Evolutionary conservation across 2,113 vertebrate genomes (phyloP).

Genomic region (Plecotus auritus): DNA sequence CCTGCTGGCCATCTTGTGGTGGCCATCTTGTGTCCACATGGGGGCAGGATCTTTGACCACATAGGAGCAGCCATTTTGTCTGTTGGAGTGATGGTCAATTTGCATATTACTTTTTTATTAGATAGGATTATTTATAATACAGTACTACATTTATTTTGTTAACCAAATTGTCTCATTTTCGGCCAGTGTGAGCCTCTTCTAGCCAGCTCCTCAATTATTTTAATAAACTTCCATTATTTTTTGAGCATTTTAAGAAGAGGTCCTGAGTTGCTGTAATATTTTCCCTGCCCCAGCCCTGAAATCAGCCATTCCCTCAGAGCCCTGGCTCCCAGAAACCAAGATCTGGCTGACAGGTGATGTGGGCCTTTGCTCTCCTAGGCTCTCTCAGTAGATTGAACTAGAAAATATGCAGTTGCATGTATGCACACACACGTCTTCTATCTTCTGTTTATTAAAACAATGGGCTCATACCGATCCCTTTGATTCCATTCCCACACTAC

Average conservation of each 20-base stretch:
- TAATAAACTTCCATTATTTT: not conserved
- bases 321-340: not conserved
- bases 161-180: not conserved
- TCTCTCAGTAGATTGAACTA: not conserved
- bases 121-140: not conserved
- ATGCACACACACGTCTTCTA: not conserved
- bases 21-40: no score
- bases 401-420: not conserved
- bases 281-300: not conserved
- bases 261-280: not conserved
- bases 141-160: not conserved
- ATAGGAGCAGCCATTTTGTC: no score
- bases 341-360: not conserved
- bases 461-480: not conserved
- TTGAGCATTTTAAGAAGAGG: not conserved
- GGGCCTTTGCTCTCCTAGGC: not conserved
- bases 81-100: no score
- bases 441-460: not conserved
- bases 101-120: no score
- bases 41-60: no score
- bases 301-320: not conserved
- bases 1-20: no score
- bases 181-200: not conserved
- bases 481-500: not conserved
- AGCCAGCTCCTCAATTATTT: not conserved